These are phyloP conservation scores for Petrocephalus schoutedeni DNA, from an alignment of 2,797 vertebrate species.

Conservation along the genomic window DNA sequence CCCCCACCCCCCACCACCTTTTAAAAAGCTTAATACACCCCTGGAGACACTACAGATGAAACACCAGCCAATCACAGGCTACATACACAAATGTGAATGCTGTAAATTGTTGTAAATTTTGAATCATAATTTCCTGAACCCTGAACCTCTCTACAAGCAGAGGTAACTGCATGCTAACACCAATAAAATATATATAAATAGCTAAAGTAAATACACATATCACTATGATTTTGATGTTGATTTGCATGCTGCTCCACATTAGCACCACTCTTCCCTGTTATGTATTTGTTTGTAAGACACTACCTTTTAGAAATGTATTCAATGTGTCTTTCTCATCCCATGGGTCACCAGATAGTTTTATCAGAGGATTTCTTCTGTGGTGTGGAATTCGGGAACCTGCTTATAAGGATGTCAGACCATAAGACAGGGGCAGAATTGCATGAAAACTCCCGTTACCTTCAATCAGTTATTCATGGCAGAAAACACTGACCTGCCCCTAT, in stretches of 20 bases:
- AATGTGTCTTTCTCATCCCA: not conserved
- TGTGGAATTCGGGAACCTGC: too few species aligned
- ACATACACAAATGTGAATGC: not conserved
- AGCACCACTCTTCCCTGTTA: not conserved
- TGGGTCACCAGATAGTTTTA: too few species aligned
- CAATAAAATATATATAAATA: not conserved
- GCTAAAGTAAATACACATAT: not conserved
- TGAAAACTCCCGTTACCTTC: too few species aligned
- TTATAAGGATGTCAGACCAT: too few species aligned
- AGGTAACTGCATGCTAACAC: not conserved
- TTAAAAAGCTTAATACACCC: too few species aligned
- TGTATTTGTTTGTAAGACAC: not conserved
- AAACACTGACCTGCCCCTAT: too few species aligned
- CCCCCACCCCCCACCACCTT: too few species aligned
- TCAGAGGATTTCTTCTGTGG: too few species aligned
- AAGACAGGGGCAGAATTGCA: too few species aligned
- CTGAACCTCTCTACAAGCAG: not conserved
- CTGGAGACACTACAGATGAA: not conserved
- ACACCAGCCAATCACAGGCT: not conserved
- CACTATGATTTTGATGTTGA: not conserved
- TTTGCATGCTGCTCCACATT: not conserved
- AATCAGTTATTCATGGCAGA: too few species aligned
- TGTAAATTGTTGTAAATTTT: not conserved
- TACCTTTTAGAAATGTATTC: not conserved
- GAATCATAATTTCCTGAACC: not conserved